Conservation (phyloP, 37 sponge, comb jelly and placozoan species). For the Halisarca cf. caerulea region DNA sequence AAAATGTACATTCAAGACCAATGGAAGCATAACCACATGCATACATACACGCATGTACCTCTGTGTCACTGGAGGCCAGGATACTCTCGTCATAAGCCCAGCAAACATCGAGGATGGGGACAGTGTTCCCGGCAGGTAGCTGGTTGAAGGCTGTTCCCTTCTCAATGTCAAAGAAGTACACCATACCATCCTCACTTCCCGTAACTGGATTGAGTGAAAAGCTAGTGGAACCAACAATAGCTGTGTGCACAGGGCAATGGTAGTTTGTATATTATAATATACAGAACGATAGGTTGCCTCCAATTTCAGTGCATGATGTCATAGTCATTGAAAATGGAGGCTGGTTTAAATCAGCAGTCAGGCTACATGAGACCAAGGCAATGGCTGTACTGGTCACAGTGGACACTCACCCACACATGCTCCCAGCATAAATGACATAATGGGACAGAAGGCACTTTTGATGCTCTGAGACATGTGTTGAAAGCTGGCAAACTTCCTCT, state of each 20-base stretch:
- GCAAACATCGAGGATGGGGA: slow-evolving; percentile 74
- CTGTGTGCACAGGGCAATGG: too few species aligned
- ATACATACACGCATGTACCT: slow-evolving; percentile 39
- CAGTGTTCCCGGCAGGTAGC: slow-evolving; percentile 80
- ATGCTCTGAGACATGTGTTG: slow-evolving; percentile 55
- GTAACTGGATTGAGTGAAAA: too few species aligned
- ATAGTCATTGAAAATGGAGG: too few species aligned
- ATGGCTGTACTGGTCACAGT: background rate
- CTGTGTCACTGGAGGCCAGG: slow-evolving; percentile 84
- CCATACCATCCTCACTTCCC: slow-evolving; percentile 81
- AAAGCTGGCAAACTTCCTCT: slow-evolving; percentile 65
- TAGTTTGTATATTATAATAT: too few species aligned
- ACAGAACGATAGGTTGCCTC: too few species aligned
- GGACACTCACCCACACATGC: slow-evolving; percentile 48
- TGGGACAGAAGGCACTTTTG: slow-evolving; percentile 87
- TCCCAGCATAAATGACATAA: slow-evolving; percentile 89
- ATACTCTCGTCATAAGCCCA: slow-evolving; percentile 94
- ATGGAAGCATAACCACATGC: background rate
- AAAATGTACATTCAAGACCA: too few species aligned
- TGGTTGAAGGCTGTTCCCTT: slow-evolving; percentile 69
- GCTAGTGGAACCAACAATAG: too few species aligned
- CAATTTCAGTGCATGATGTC: too few species aligned
- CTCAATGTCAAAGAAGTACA: slow-evolving; percentile 88
- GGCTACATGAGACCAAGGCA: background rate
- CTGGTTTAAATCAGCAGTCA: too few species aligned